A percentile compares a stretch with the other conserved stretches of the same genome.
phyloP scores from a whole-genome alignment of 1,140 invertebrate species.

The Ctenoplectra terminalis region DNA sequence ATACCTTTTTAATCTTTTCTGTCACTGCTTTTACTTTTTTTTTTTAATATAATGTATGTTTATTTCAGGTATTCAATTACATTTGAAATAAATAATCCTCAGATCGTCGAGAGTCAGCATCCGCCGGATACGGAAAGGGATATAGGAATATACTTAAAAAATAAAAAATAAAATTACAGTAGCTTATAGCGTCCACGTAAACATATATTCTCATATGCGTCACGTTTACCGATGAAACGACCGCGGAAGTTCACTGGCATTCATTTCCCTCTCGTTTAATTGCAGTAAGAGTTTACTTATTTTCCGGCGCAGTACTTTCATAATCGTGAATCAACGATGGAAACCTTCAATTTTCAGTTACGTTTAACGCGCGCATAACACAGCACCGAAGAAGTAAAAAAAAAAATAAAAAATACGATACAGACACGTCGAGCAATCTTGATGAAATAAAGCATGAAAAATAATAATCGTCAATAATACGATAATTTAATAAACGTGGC shows the following conservation, averaged over 20 bases:
- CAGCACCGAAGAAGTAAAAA: not conserved
- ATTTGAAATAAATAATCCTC: not conserved
- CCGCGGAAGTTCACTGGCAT: constrained; percentile 21
- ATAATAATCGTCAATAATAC: not conserved
- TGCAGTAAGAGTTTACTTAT: constrained; percentile 17
- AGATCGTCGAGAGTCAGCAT: not conserved
- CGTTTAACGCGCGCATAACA: not conserved
- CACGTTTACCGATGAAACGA: not conserved
- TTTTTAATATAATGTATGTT: not conserved
- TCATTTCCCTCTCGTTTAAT: constrained; percentile 21
- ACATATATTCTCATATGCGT: not conserved
- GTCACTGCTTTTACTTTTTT: not conserved
- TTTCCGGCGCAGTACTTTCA: constrained; percentile 15
- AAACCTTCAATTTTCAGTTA: constrained; percentile 15
- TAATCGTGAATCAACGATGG: not conserved
- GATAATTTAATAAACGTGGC: not conserved
- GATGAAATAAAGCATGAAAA: not conserved
- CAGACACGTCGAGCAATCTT: no score
- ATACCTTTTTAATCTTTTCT: not conserved
- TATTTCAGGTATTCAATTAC: no score
- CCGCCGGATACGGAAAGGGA: not conserved
- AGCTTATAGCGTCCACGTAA: not conserved
- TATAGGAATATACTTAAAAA: not conserved
- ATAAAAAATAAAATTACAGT: not conserved
- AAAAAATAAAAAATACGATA: not conserved